These are phyloP conservation scores for Gortyna flavago DNA, from an alignment of 2,888 invertebrate genomes.

Conservation along the genomic window DNA sequence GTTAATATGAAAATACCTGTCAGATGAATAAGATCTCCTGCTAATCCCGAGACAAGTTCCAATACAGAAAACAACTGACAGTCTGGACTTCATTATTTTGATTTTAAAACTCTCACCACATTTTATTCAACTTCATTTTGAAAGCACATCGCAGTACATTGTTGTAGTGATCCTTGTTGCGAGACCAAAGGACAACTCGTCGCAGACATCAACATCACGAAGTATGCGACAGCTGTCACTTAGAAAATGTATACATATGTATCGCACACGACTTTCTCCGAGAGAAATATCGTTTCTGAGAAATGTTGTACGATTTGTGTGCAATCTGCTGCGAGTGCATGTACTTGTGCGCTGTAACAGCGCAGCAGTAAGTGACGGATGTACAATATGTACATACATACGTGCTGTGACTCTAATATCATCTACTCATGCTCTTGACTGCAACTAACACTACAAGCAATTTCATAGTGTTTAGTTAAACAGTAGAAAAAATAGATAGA, in stretches of 20 bases:
- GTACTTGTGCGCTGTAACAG: not conserved
- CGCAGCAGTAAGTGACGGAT: not conserved
- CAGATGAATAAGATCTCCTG: not conserved
- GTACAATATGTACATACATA: no score
- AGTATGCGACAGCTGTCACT: slow-evolving; percentile 4
- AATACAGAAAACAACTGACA: not conserved
- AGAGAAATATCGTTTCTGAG: slow-evolving; percentile 24
- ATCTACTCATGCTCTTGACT: not conserved
- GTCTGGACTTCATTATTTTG: not conserved
- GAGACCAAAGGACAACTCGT: not conserved
- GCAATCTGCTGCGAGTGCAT: not conserved
- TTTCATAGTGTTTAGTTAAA: not conserved
- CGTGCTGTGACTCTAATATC: not conserved
- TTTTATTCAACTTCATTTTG: not conserved
- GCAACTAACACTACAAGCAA: not conserved
- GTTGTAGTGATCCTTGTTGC: not conserved
- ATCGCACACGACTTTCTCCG: slow-evolving; percentile 28
- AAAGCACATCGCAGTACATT: not conserved
- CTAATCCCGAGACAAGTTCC: not conserved
- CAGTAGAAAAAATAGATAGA: no score
- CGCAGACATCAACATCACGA: not conserved
- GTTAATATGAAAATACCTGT: not conserved
- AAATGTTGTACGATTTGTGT: slow-evolving; percentile 16
- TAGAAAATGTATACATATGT: slow-evolving; percentile 13
- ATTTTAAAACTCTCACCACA: not conserved